phyloP scores from a whole-genome alignment of 2,797 vertebrate genomes.

The Lycodopsis pacificus region DNA sequence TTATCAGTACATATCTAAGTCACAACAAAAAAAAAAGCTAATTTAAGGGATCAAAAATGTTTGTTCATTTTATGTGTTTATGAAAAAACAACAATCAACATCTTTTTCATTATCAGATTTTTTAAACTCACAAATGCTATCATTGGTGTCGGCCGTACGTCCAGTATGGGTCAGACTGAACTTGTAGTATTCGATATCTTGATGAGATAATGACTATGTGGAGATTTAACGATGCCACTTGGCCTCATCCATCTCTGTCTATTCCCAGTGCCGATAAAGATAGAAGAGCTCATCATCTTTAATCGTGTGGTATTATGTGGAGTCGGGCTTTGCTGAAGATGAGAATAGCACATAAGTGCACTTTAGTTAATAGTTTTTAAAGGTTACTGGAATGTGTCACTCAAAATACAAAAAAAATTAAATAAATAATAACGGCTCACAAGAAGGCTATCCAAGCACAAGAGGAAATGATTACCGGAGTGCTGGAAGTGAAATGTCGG shows the following conservation, averaged over 20 bases:
- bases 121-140: background rate
- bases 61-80: background rate
- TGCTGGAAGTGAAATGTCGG: constrained; percentile 36
- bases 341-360: constrained; percentile 46
- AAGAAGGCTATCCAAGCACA: constrained; percentile 18
- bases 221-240: constrained; percentile 23
- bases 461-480: constrained; percentile 54
- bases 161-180: background rate
- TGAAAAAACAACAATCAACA: background rate
- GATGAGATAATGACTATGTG: constrained; percentile 23
- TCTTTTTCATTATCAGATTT: background rate
- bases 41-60: background rate
- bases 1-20: background rate
- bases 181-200: background rate
- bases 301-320: constrained; percentile 41
- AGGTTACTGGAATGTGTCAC: constrained; percentile 30
- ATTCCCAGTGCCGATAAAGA: constrained; percentile 30
- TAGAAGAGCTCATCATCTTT: constrained; percentile 48
- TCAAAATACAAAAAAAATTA: constrained; percentile 15
- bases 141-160: background rate
- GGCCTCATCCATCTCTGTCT: constrained; percentile 20
- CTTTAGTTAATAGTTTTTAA: constrained; percentile 60
- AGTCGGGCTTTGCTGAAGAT: constrained; percentile 31
- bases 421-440: background rate
- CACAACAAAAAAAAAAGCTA: background rate